Base-by-base conservation (phyloP, 1,140 invertebrate species). In the Agrilus planipennis region DNA sequence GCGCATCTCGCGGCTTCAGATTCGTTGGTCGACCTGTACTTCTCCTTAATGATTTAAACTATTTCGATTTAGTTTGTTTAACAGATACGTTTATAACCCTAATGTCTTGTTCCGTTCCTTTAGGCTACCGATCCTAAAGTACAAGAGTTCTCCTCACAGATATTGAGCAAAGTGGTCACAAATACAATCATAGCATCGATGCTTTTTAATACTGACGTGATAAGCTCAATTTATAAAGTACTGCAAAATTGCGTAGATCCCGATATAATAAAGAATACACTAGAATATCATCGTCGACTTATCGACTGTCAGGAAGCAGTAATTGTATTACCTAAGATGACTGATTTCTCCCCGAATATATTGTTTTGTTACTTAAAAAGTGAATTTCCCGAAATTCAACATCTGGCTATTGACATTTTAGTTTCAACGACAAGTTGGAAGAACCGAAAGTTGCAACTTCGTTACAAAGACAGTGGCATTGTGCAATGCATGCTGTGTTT, bases 271-370 rank as follows among this genome's bases (percentile, higher is more conserved):
- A n/a, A 21, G 2, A n/a, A 36, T n/a, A 36, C 34, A 2, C 12
- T 36, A n/a, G 12, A 2, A 4, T 15, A 11, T n/a, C 17, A 21
- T 22, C 2, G n/a, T 4, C 20, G 23, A 18, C 6, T 36, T 3
- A 10, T 36, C 19, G 19, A 36, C 6, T 18, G 19, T 11, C 34
- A 11, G 2, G 34, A 36, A 23, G 34, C 34, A 3, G 7, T 4
- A 2, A 6, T 12, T 3, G 34, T 36, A 2, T 12, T 36, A 4
- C 19, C 16, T 3, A 5, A 15, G 3, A 15, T 16, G 6, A 4
- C 34, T 11, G 34, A 36, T 21, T 36, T 36, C 15, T 36, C 34
- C 2, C 7, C 34, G 7, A 23, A 21, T 15, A 36, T 21, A 4
- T 21, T 36, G 4, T 22, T 36, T 2, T 20, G 21, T 23, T 36